Percentiles rank a stretch among this genome's conserved stretches.
Conservation (phyloP, 2,113 vertebrate species). For the Herpailurus yagouaroundi region DNA sequence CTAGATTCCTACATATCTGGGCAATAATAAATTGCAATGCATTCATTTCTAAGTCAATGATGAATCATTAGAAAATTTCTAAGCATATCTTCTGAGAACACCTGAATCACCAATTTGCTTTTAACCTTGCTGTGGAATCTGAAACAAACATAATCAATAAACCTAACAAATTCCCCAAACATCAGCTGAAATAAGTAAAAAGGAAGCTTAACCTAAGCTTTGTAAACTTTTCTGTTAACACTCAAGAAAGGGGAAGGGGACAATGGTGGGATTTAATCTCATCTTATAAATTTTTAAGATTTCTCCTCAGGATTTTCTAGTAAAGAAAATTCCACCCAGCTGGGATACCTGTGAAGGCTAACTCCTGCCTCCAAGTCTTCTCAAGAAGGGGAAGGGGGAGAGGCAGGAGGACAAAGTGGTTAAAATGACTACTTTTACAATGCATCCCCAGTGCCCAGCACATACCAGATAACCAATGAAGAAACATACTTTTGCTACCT, state of each 20-base stretch:
- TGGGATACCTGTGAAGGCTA: not conserved
- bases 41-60: slow-evolving; percentile 45
- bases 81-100: slow-evolving; percentile 10
- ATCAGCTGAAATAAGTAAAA: slow-evolving; percentile 22
- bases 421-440: not conserved
- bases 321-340: not conserved
- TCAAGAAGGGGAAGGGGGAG: not conserved
- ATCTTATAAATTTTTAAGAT: not conserved
- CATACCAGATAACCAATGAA: not conserved
- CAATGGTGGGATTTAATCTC: not conserved
- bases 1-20: not conserved
- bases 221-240: not conserved
- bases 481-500: not conserved
- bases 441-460: not conserved
- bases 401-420: not conserved
- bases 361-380: not conserved
- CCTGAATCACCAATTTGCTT: not conserved
- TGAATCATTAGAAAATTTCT: slow-evolving; percentile 13
- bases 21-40: not conserved
- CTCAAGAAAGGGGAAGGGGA: not conserved
- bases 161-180: slow-evolving; percentile 36
- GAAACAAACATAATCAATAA: slow-evolving; percentile 26
- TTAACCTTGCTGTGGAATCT: slow-evolving; percentile 51
- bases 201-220: not conserved
- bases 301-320: not conserved